Percentiles rank a stretch among this genome's conserved stretches.
Evolutionary conservation across 1,140 invertebrate species (phyloP).

Genomic region (Procambarus virginalis): DNA sequence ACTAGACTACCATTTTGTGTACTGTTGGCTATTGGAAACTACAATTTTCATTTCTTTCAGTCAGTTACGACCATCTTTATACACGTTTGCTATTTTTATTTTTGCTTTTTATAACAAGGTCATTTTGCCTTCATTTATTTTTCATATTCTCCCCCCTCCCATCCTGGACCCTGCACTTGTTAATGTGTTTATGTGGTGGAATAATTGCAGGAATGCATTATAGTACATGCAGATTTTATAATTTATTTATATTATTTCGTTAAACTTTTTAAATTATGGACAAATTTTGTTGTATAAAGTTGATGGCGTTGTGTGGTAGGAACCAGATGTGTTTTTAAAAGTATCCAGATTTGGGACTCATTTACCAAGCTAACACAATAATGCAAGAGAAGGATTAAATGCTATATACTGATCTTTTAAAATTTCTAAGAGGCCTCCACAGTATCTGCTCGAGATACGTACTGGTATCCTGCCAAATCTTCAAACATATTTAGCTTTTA

Average conservation of each 20-base stretch:
- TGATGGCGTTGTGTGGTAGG: slow-evolving; percentile 53
- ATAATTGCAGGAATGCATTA: slow-evolving; percentile 28
- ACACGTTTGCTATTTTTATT: neutral
- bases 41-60: no score
- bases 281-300: slow-evolving; percentile 49
- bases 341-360: neutral
- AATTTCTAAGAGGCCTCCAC: no score
- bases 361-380: neutral
- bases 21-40: no score
- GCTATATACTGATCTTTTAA: neutral
- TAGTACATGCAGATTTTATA: slow-evolving; percentile 18
- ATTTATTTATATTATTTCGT: slow-evolving; percentile 16
- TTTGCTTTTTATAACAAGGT: neutral
- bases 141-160: neutral
- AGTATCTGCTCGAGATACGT: no score
- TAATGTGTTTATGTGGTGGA: slow-evolving; percentile 31
- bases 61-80: neutral
- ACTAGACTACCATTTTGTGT: no score
- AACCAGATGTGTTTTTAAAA: slow-evolving; percentile 18
- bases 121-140: neutral
- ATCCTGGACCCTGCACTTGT: slow-evolving; percentile 18
- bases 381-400: neutral
- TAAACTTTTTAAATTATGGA: slow-evolving; percentile 9
- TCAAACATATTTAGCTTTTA: no score
- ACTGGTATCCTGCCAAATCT: no score